Evolutionary conservation across 2,113 vertebrate species (phyloP).

Genomic region (Corydoras sp.): DNA sequence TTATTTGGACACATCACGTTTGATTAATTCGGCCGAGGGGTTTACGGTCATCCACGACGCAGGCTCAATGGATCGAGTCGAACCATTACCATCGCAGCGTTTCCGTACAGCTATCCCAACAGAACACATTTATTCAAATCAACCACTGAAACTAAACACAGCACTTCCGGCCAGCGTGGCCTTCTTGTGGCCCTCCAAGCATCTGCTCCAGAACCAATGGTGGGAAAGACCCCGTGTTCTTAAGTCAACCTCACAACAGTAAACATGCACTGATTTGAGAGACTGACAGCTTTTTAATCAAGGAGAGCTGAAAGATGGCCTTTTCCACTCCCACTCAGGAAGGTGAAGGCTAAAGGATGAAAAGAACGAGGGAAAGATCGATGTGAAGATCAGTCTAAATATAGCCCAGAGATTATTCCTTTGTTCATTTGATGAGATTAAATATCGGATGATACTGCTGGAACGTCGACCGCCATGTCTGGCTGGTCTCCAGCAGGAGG

Average conservation of each 20-base stretch:
- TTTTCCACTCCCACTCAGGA: constrained; percentile 6
- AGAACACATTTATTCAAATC: neutral
- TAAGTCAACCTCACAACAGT: constrained; percentile 34
- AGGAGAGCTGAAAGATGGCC: neutral
- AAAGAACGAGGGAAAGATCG: neutral
- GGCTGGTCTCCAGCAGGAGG: constrained; percentile 13
- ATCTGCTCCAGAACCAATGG: neutral
- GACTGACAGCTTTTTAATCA: constrained; percentile 35
- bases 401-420: neutral
- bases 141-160: neutral
- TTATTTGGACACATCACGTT: neutral
- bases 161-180: neutral
- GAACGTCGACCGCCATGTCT: neutral
- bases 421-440: neutral
- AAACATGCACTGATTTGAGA: constrained; percentile 35
- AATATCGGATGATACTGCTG: neutral
- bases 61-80: neutral
- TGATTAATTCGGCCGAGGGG: too few species aligned
- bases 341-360: neutral
- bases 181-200: neutral
- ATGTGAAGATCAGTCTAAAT: neutral
- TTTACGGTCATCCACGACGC: too few species aligned
- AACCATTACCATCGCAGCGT: constrained; percentile 29
- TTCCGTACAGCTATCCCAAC: neutral
- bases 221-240: neutral